Evolutionary conservation across 2,888 invertebrate genomes (phyloP), one percentile per base, ranked within the genome.

Genomic region (Crossocerus cetratus): DNA sequence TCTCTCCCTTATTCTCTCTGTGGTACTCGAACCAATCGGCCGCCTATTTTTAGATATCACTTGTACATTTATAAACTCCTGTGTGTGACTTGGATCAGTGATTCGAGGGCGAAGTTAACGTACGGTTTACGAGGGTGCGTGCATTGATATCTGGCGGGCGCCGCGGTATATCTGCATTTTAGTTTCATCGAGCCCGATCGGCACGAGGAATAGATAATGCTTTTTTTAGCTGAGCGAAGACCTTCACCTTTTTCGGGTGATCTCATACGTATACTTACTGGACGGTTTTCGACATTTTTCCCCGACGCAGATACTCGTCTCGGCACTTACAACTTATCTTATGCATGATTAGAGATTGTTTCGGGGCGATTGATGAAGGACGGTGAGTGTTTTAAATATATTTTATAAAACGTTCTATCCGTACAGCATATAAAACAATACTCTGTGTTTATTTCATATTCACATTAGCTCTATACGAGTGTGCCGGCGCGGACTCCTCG

Each of bases 341-440:
- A n/a, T n/a, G n/a, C n/a, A n/a, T n/a, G 32, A 32, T 32, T 32
- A 11, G 32, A 11, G 11, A 32, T 32, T n/a, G n/a, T n/a, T n/a
- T n/a, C n/a, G 32, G 11, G 32, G 32, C 32, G 8, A 32, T 32
- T 32, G 32, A 32, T 11, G 11, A 32, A 32, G 8, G 32, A 32
- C 32, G 43, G 3, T 20, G 81, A 73, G 45, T 86, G 77, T 89
- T 89, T 89, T 86, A 88, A 88, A 89, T 89, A 88, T 90, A 89
- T 89, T 90, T 90, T 90, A 90, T 88, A 90, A 90, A 90, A 90
- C 85, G 84, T 89, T 83, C 88, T 89, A 89, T 90, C 89, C 89
- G 88, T 90, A 90, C 90, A 89, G 89, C 88, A 90, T 90, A 90
- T 90, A 90, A 90, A 90, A 90, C 90, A 90, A 90, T 90, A 90